These are phyloP conservation scores for Clunio marinus DNA, from an alignment of 2,888 invertebrate species.

Conservation along the genomic window DNA sequence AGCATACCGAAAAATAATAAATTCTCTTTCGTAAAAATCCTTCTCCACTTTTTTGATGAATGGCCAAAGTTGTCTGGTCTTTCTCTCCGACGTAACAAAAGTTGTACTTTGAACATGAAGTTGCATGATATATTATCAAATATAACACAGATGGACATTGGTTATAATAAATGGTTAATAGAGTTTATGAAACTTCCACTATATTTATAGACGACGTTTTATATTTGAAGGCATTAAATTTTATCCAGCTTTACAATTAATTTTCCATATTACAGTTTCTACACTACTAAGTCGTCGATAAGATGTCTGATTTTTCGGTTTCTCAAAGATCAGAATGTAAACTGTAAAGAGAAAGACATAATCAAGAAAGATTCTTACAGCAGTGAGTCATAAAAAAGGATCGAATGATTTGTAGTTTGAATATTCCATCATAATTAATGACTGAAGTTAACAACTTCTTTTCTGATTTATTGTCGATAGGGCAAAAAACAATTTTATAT, in stretches of 20 bases:
- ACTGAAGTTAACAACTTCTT: conserved; percentile 10
- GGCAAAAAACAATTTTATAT: not conserved
- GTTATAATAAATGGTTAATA: not conserved
- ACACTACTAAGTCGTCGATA: no score
- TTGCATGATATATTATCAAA: conserved; percentile 2
- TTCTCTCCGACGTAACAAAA: no score
- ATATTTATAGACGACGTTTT: not conserved
- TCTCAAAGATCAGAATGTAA: no score
- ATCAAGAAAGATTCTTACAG: no score
- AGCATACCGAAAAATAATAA: not conserved
- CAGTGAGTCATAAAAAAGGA: no score
- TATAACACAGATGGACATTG: not conserved
- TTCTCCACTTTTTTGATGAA: conserved; percentile 15
- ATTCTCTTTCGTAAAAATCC: not conserved
- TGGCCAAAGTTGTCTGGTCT: conserved; percentile 5
- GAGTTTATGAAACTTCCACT: not conserved
- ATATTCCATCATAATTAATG: conserved; percentile 1
- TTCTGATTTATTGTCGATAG: not conserved
- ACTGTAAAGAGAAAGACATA: no score
- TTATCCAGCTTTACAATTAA: not conserved
- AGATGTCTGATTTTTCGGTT: no score
- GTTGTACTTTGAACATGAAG: not conserved
- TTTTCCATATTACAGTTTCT: no score
- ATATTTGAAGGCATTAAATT: not conserved
- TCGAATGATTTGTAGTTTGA: not conserved